A percentile compares a stretch with the other conserved stretches of the same genome.
These are phyloP conservation scores for Chondrosia reniformis DNA, from an alignment of 37 sponge, comb jelly and placozoan species.

Conservation along the genomic window DNA sequence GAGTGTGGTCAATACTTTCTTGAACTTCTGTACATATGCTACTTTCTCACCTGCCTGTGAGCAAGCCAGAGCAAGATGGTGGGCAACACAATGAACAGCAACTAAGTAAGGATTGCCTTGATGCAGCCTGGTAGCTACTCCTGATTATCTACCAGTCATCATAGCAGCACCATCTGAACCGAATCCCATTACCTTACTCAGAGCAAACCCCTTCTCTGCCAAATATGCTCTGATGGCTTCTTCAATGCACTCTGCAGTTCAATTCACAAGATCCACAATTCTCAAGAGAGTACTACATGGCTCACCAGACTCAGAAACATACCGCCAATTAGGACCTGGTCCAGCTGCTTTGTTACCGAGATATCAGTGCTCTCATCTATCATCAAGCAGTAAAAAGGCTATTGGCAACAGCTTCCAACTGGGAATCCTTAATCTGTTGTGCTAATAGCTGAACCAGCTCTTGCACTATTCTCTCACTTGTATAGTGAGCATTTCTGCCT, in stretches of 20 bases:
- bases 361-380: background rate
- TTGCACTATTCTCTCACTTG: background rate
- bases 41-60: conserved; percentile 22
- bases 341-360: background rate
- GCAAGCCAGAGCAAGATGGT: conserved; percentile 19
- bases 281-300: background rate
- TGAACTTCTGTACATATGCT: conserved; percentile 14
- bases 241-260: background rate
- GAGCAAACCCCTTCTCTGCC: background rate
- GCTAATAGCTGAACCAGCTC: background rate
- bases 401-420: background rate
- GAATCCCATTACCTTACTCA: background rate
- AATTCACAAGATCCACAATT: conserved; percentile 5
- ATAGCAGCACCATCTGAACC: background rate
- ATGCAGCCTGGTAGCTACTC: background rate
- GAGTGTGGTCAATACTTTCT: background rate
- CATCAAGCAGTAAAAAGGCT: background rate
- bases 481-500: background rate
- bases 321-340: too few species aligned
- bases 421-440: background rate
- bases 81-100: conserved; percentile 7
- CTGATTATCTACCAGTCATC: background rate
- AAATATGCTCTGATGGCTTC: background rate
- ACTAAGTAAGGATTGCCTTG: background rate
- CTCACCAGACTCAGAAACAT: too few species aligned